A percentile compares a stretch with the other conserved stretches of the same genome.
Evolutionary conservation across 2,113 vertebrate genomes (phyloP).

Genomic region (Boleophthalmus pectinirostris): DNA sequence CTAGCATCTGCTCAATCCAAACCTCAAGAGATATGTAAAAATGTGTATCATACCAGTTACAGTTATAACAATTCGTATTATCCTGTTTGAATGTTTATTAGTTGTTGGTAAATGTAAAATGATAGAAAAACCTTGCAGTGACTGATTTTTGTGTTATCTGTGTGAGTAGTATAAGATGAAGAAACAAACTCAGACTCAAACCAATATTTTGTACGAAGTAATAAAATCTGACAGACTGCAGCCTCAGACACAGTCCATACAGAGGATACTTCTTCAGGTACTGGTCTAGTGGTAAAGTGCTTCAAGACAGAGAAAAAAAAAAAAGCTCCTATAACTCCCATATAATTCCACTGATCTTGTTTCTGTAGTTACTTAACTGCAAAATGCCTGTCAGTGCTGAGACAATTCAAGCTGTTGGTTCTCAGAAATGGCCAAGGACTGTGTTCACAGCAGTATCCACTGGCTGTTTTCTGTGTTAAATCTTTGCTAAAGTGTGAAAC

Average conservation of each 20-base stretch:
- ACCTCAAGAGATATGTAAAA: no score
- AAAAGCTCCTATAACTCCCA: background rate
- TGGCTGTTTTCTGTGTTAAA: slow-evolving; percentile 42
- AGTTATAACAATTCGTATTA: no score
- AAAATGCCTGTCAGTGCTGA: background rate
- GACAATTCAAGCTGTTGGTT: background rate
- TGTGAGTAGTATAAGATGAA: no score
- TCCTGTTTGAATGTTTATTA: no score
- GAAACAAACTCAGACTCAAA: no score
- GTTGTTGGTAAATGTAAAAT: no score
- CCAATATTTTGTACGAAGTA: background rate
- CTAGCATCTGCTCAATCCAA: no score
- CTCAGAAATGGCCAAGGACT: background rate
- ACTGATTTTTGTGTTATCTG: no score
- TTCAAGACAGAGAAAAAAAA: background rate
- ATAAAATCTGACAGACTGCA: background rate
- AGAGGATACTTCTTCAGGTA: background rate
- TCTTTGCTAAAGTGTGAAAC: slow-evolving; percentile 33
- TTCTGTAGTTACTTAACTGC: background rate
- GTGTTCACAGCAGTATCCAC: slow-evolving; percentile 14
- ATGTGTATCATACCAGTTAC: no score
- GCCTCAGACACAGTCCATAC: background rate
- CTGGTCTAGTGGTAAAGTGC: no score
- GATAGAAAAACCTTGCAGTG: no score
- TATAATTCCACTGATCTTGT: background rate